Evolutionary conservation across 1,140 invertebrate species (phyloP).

Genomic region (Saxidomus purpurata): DNA sequence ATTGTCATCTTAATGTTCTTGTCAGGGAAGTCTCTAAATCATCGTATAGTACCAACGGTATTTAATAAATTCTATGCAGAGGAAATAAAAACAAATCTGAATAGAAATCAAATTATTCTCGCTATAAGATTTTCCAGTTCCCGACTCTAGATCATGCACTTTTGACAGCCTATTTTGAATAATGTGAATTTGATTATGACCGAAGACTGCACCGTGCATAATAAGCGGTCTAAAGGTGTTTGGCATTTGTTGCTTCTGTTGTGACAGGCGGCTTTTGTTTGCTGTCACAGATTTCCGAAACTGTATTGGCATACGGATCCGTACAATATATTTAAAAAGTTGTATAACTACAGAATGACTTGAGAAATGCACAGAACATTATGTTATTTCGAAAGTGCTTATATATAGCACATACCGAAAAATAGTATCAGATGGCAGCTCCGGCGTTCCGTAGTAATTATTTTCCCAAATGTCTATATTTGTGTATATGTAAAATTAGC

Average conservation of each 20-base stretch:
- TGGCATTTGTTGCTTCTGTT: not conserved
- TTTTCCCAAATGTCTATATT: no score
- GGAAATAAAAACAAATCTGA: constrained; percentile 23
- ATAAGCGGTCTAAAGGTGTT: not conserved
- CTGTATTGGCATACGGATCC: no score
- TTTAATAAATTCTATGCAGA: not conserved
- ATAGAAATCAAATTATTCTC: not conserved
- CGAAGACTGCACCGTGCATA: not conserved
- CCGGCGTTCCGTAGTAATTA: no score
- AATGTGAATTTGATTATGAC: constrained; percentile 14
- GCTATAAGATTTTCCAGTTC: not conserved
- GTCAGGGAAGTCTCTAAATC: not conserved
- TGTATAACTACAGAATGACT: no score
- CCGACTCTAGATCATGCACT: not conserved
- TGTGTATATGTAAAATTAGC: no score
- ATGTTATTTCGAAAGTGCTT: no score
- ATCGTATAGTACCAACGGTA: not conserved
- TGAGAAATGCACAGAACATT: no score
- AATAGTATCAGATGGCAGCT: no score
- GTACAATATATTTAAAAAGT: no score
- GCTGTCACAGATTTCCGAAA: no score
- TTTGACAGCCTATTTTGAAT: not conserved
- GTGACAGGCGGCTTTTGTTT: not conserved
- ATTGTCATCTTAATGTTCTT: not conserved
- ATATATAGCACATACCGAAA: no score